These are phyloP conservation scores for Pantala flavescens DNA, from an alignment of 1,140 invertebrate genomes.

Conservation along the genomic window DNA sequence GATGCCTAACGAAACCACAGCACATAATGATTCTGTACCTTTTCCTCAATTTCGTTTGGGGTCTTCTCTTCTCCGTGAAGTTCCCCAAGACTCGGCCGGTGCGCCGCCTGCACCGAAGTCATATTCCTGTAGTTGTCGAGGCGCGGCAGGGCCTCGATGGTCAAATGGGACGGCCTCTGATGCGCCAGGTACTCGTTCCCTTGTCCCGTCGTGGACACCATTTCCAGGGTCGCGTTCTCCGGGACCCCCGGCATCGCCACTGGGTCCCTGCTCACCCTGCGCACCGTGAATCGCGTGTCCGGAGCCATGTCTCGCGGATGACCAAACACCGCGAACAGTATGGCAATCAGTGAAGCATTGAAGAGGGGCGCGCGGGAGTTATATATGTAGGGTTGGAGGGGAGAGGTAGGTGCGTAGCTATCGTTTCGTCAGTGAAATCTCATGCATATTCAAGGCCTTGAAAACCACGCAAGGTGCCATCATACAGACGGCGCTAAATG, in stretches of 20 bases:
- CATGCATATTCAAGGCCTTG: no score
- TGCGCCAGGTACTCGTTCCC: neutral
- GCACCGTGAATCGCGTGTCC: neutral
- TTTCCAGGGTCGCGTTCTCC: neutral
- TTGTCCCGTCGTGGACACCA: neutral
- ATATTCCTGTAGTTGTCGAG: constrained; percentile 46
- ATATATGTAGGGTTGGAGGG: no score
- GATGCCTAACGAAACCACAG: no score
- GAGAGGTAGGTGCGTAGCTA: no score
- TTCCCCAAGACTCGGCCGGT: constrained; percentile 41
- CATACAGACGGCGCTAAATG: no score
- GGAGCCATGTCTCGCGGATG: neutral
- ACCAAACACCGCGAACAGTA: no score
- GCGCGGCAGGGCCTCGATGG: constrained; percentile 42
- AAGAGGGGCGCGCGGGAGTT: no score
- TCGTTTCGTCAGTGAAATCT: no score
- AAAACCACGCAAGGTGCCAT: no score
- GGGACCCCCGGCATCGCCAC: neutral
- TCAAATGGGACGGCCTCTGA: constrained; percentile 22
- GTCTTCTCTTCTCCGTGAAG: constrained; percentile 32
- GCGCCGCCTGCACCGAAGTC: constrained; percentile 37
- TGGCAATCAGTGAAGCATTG: no score
- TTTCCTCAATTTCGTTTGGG: neutral
- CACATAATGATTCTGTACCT: no score
- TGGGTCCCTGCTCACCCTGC: neutral